Evolutionary conservation across 92 coral and sea anemone genomes (phyloP), one percentile per base, ranked within the genome.

Genomic region (Plumapathes pennacea): DNA sequence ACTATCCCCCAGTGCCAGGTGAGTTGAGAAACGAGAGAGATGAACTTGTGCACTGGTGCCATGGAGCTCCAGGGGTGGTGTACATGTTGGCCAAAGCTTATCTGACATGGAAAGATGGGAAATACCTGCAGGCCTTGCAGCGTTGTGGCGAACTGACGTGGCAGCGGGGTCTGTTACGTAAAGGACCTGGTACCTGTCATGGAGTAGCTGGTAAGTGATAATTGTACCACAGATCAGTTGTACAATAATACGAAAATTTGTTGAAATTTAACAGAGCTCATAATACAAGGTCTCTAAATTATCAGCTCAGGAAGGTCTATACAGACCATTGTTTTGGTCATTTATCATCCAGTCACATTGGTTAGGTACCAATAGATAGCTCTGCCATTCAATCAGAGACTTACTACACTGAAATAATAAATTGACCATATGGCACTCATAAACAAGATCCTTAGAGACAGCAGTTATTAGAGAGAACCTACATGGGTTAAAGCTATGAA

Each of bases 121-220:
- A 81, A 71, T 91, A 83, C 74, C 60, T 91, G 22, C 67, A 91
- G 19, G 97, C 97, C 15, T 86, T 84, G 3, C 71, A 82, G 49
- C 62, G 88, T 44, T 88, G 97, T 64, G 97, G 92, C 20, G 96
- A 88, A 12, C 60, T 91, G 29, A 72, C 78, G 20, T 91, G 97
- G 97, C 72, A 88, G 49, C 55, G 52, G 26, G 97, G 97, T 23
- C 64, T 91, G 51, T 60, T 91, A 17, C 78, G 66, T 13, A 91
- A 91, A 44, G 97, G 97, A 20, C 96, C 97, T 19, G 97, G 97
- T 8, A 91, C 88, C 39, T 91, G 97, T 39, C 97, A 91, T 72
- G 97, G 97, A 1, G 86, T 91, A 25, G 97, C 92, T 52, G 92
- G 97, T 91, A 54, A 38, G 42, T n/a, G 4, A 46, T 3, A 27